These are phyloP conservation scores for Stichopus chloronotus DNA, from an alignment of 35 echinoderm and acorn worm species.

Conservation along the genomic window DNA sequence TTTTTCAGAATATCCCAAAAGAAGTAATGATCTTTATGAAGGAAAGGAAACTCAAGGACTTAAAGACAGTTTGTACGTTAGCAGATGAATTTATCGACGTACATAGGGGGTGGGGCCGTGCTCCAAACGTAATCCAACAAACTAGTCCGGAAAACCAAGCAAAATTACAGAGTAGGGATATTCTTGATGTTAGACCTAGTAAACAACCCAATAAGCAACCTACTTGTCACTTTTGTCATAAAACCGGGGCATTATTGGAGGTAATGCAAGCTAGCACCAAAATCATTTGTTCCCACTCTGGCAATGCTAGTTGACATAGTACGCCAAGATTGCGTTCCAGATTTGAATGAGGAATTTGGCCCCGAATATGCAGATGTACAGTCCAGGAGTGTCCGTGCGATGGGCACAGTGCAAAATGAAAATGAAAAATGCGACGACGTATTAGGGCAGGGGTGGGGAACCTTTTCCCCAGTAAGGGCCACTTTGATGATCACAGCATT, in stretches of 20 bases:
- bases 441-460: too few species aligned
- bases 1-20: constrained; percentile 46
- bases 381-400: background rate
- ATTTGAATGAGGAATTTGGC: too few species aligned
- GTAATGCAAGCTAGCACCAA: constrained; percentile 7
- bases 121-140: background rate
- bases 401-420: too few species aligned
- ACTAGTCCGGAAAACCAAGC: background rate
- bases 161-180: background rate
- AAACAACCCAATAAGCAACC: background rate
- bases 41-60: constrained; percentile 50
- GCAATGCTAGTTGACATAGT: background rate
- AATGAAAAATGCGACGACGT: too few species aligned
- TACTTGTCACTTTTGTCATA: background rate
- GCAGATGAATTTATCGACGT: constrained; percentile 67
- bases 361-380: background rate
- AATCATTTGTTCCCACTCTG: constrained; percentile 33
- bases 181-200: background rate
- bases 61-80: constrained; percentile 21
- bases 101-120: constrained; percentile 29
- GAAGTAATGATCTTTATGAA: constrained; percentile 65
- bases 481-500: too few species aligned
- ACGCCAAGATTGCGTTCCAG: background rate
- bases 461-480: too few species aligned
- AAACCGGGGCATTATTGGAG: constrained; percentile 25